Percentiles rank a stretch among this genome's conserved stretches.
Conservation (phyloP, 1,140 invertebrate species). For the Vollenhovia emeryi region DNA sequence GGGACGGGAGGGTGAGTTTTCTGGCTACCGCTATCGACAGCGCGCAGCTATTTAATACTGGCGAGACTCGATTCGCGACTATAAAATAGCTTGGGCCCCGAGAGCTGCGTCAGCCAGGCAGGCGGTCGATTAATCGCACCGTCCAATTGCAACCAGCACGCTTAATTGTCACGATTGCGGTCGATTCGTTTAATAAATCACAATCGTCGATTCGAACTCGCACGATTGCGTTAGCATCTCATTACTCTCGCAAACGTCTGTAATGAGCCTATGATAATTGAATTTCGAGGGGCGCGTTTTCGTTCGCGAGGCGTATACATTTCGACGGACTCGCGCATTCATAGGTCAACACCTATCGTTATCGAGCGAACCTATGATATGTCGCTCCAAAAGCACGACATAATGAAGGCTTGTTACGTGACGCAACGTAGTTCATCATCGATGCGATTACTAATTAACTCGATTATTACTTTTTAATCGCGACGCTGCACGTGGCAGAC, state of each 20-base stretch:
- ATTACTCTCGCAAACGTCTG: slow-evolving; percentile 19
- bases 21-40: not conserved
- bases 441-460: slow-evolving; percentile 16
- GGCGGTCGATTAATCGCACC: slow-evolving; percentile 32
- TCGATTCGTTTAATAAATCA: slow-evolving; percentile 67
- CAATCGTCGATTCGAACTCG: slow-evolving; percentile 10
- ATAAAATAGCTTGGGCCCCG: slow-evolving; percentile 17
- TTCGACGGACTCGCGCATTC: slow-evolving; percentile 52
- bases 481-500: not conserved
- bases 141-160: not conserved
- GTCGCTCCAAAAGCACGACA: slow-evolving; percentile 16
- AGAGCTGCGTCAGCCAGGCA: slow-evolving; percentile 15
- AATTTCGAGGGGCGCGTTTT: slow-evolving; percentile 49
- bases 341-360: slow-evolving; percentile 58
- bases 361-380: slow-evolving; percentile 59
- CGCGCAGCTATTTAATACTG: not conserved
- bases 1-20: not conserved
- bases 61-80: slow-evolving; percentile 25
- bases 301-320: slow-evolving; percentile 24
- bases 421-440: not conserved
- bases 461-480: slow-evolving; percentile 46
- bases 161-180: slow-evolving; percentile 56
- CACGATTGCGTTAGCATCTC: slow-evolving; percentile 62
- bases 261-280: slow-evolving; percentile 58
- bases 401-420: slow-evolving; percentile 54